Percentiles rank a stretch among this genome's conserved stretches.
phyloP scores from a whole-genome alignment of 2,113 vertebrate species.

The Coturnix japonica region DNA sequence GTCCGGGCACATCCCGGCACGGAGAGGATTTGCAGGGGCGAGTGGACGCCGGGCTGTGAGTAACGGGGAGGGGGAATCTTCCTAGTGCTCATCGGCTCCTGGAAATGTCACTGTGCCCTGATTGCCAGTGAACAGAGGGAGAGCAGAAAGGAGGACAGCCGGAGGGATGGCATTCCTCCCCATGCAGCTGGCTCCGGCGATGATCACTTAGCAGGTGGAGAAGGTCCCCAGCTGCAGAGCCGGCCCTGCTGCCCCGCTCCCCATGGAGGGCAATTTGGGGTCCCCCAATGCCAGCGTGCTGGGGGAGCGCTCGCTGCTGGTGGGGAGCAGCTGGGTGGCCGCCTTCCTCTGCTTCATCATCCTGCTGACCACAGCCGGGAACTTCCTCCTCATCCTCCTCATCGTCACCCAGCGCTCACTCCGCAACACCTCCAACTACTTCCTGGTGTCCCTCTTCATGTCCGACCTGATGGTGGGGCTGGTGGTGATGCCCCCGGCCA shows the following conservation, averaged over 20 bases:
- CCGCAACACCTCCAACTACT: conserved; percentile 95
- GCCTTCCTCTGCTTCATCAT: conserved; percentile 90
- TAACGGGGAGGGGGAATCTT: neutral
- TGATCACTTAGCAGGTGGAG: neutral
- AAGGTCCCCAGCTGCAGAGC: neutral
- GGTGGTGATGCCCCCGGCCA: conserved; percentile 97
- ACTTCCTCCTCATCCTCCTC: conserved; percentile 88
- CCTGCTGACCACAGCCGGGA: conserved; percentile 86
- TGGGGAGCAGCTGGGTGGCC: conserved; percentile 84
- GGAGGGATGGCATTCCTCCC: neutral
- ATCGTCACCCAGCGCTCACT: conserved; percentile 91
- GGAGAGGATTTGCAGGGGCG: neutral
- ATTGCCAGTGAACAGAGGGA: neutral
- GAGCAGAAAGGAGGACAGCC: neutral
- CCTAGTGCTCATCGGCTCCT: neutral
- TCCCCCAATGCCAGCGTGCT: conserved; percentile 29
- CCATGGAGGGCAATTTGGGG: conserved; percentile 39
- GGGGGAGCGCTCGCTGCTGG: conserved; percentile 41
- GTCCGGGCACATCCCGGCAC: neutral
- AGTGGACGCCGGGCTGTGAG: conserved; percentile 10
- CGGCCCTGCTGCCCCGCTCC: neutral
- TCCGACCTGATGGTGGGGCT: conserved; percentile 96
- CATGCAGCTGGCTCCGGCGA: fast-evolving
- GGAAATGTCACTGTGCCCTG: neutral
- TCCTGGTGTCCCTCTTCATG: conserved; percentile 95